Evolutionary conservation across 2,797 vertebrate species (phyloP).

Genomic region (Iguana delicatissima): DNA sequence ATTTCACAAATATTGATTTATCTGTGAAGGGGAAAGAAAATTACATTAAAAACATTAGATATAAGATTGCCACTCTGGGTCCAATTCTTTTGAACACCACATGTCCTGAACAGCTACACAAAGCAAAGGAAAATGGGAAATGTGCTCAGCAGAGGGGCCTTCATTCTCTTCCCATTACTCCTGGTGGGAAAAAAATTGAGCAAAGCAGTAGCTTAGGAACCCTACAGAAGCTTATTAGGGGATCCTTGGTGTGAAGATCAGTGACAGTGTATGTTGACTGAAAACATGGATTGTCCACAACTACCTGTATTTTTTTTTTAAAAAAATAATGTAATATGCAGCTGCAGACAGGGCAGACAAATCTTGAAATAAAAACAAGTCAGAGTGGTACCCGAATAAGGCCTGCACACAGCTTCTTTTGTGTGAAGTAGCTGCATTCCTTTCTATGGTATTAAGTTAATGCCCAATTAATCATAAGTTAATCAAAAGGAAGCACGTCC

Average conservation of each 20-base stretch:
- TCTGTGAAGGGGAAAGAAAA: slow-evolving; percentile 5
- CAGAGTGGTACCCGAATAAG: background rate
- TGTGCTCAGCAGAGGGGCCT: background rate
- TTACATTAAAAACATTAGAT: slow-evolving; percentile 8
- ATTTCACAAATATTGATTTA: slow-evolving; percentile 49
- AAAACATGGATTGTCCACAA: background rate
- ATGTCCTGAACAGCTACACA: background rate
- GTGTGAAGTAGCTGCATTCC: background rate
- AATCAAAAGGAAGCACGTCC: too few relatives aligned
- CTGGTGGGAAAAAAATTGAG: slow-evolving; percentile 15
- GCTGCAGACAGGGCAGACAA: background rate
- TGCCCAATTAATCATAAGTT: background rate
- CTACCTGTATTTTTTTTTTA: background rate
- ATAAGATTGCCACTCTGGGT: slow-evolving; percentile 4
- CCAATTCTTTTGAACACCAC: background rate
- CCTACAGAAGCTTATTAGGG: background rate
- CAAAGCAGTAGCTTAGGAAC: background rate
- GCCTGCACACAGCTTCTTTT: background rate
- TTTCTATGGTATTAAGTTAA: too few relatives aligned
- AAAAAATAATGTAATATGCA: background rate
- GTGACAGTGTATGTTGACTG: background rate
- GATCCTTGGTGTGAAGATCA: slow-evolving; percentile 6
- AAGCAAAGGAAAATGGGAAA: slow-evolving; percentile 17
- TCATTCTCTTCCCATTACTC: background rate
- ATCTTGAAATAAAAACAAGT: background rate